Evolutionary conservation across 2,888 invertebrate species (phyloP).

Genomic region (Andrena bicolor): DNA sequence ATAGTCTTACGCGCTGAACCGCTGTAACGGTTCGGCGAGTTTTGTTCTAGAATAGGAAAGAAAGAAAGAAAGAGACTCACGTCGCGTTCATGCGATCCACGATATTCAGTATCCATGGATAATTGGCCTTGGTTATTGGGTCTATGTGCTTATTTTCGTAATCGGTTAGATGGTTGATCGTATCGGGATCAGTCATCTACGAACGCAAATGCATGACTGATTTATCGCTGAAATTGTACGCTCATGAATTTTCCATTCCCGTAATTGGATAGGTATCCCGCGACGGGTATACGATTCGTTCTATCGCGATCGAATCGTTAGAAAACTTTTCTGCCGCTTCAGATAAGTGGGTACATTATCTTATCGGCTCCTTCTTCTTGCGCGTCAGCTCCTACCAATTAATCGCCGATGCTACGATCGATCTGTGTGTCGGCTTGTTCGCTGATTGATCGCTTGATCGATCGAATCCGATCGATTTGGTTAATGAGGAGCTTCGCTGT

Average conservation of each 20-base stretch:
- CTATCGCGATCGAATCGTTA: neutral
- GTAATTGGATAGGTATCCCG: neutral
- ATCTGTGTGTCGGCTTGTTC: neutral
- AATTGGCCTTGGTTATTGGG: constrained; percentile 80
- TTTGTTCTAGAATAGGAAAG: neutral
- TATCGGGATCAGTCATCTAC: constrained; percentile 82
- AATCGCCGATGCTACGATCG: too few relatives aligned
- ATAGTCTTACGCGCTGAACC: too few relatives aligned
- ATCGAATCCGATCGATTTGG: neutral
- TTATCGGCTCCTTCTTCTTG: neutral
- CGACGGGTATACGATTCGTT: neutral
- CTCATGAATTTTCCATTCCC: constrained; percentile 3
- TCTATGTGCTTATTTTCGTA: constrained; percentile 81
- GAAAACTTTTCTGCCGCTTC: neutral
- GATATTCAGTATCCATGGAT: constrained; percentile 79
- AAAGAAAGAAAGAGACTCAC: constrained; percentile 65
- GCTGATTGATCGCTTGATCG: constrained; percentile 12
- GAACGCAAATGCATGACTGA: constrained; percentile 30
- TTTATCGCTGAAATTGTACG: neutral
- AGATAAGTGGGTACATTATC: neutral
- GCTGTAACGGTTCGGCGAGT: neutral
- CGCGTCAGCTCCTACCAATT: too few relatives aligned
- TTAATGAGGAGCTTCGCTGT: neutral
- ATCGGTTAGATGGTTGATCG: constrained; percentile 85
- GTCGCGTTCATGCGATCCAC: constrained; percentile 81